These are phyloP conservation scores for Epizoanthus rinbou DNA, from an alignment of 92 coral and sea anemone genomes.

Conservation along the genomic window DNA sequence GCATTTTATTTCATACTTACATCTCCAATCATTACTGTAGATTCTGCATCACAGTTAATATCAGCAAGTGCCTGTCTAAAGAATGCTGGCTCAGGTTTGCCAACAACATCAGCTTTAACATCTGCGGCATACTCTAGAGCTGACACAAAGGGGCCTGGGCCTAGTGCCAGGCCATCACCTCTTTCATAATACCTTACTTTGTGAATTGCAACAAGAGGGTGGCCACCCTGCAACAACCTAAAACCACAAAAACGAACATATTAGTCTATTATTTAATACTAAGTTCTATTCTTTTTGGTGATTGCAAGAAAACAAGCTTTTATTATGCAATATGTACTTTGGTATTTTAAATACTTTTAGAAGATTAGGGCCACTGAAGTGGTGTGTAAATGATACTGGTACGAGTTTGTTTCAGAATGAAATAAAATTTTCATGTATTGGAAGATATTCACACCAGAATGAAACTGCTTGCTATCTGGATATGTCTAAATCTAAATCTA, in stretches of 20 bases:
- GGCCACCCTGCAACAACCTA: constrained; percentile 83
- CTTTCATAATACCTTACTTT: constrained; percentile 85
- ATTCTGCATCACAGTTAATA: constrained; percentile 67
- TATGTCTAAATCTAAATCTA: no score
- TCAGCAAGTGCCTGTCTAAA: constrained; percentile 79
- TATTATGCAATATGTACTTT: no score
- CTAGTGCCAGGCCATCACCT: constrained; percentile 98
- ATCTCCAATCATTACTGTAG: constrained; percentile 95
- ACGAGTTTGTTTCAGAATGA: no score
- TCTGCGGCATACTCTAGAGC: constrained; percentile 90
- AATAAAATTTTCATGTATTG: no score
- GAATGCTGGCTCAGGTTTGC: constrained; percentile 87
- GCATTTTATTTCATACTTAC: constrained; percentile 51
- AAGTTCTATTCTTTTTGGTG: no score
- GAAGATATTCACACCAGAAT: no score
- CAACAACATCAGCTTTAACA: constrained; percentile 79
- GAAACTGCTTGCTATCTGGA: no score
- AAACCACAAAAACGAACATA: neutral
- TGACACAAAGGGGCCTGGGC: constrained; percentile 96
- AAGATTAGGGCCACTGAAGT: no score
- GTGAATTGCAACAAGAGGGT: constrained; percentile 92
- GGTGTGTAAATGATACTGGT: no score
- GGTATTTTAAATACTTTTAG: no score
- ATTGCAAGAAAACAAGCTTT: no score
- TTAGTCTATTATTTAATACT: no score